Evolutionary conservation across 2,888 invertebrate genomes (phyloP), one percentile per base, ranked within the genome.

Genomic region (Crossocerus cetratus): DNA sequence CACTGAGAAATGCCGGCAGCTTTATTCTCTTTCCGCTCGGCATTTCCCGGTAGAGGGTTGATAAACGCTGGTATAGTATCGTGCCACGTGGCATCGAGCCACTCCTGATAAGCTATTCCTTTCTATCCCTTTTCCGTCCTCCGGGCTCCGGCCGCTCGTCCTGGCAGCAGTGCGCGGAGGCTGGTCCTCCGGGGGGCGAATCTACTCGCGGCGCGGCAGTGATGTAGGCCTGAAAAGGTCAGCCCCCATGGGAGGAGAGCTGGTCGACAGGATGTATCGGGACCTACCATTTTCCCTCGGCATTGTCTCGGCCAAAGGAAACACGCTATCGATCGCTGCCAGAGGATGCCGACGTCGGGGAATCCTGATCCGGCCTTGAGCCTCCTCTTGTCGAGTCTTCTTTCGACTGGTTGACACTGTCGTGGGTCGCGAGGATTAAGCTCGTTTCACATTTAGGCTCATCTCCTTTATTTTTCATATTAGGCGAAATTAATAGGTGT

Each of bases 281-380:
- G 49, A 49, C 14, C 43, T 56, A 55, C 16, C 18, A 63, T 72
- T 63, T 69, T 62, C 55, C 8, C 44, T 61, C 45, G 60, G 55
- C 60, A 63, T 73, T 73, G 44, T 60, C 62, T 54, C 53, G 21
- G 16, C 49, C 43, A 63, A 65, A 32, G 56, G 60, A 45, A 23
- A 62, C 56, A 57, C 16, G 44, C n/a, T 63, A 69, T 75, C 75
- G 73, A 69, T 69, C 66, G 53, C 44, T 69, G 32, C 20, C 57
- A 32, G 14, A n/a, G 43, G 21, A 43, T 56, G 42, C 43, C 64
- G 22, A 56, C 43, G 20, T 42, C 56, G 13, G 57, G 58, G 49
- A 68, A 72, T 72, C 61, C 42, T 54, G n/a, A 72, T 68, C 23
- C 21, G 16, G 5, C 58, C 45, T 20, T 63, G 58, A 70, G 60